phyloP scores from a whole-genome alignment of 2,797 vertebrate species.

The Erethizon dorsatum region DNA sequence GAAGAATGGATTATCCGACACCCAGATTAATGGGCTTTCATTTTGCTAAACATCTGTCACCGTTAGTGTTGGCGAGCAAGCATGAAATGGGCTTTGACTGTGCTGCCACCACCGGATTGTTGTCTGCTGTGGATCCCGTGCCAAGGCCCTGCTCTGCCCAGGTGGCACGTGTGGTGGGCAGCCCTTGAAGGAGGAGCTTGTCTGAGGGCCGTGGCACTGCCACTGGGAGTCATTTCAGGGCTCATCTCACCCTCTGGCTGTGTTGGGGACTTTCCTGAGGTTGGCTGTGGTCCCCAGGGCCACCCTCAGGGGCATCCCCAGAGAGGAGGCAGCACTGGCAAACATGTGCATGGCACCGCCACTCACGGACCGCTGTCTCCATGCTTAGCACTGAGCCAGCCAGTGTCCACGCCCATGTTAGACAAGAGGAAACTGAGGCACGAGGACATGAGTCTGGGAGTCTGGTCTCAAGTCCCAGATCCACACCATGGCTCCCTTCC shows the following conservation, averaged over 20 bases:
- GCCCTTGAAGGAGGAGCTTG: not conserved
- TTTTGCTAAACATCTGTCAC: slow-evolving; percentile 92
- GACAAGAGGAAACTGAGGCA: not conserved
- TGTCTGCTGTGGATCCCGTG: slow-evolving; percentile 83
- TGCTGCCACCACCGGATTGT: slow-evolving; percentile 70
- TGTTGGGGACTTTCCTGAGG: not conserved
- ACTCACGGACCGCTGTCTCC: accelerated
- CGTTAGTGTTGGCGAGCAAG: slow-evolving; percentile 90
- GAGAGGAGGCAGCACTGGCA: not conserved
- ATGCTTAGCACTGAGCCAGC: not conserved
- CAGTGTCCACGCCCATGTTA: accelerated
- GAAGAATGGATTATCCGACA: slow-evolving; percentile 90
- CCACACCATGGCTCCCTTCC: accelerated
- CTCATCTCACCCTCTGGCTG: not conserved
- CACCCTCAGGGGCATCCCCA: not conserved
- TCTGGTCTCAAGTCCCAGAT: not conserved
- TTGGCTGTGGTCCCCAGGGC: not conserved
- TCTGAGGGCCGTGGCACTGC: accelerated
- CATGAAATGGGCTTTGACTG: slow-evolving; percentile 90
- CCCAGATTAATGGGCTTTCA: slow-evolving; percentile 91
- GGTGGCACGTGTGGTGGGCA: accelerated
- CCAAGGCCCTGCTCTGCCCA: slow-evolving; percentile 64
- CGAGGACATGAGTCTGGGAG: not conserved
- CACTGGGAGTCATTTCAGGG: not conserved
- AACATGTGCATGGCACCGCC: not conserved